These are phyloP conservation scores for Cetonia aurata DNA, from an alignment of 2,888 invertebrate species.

Conservation along the genomic window DNA sequence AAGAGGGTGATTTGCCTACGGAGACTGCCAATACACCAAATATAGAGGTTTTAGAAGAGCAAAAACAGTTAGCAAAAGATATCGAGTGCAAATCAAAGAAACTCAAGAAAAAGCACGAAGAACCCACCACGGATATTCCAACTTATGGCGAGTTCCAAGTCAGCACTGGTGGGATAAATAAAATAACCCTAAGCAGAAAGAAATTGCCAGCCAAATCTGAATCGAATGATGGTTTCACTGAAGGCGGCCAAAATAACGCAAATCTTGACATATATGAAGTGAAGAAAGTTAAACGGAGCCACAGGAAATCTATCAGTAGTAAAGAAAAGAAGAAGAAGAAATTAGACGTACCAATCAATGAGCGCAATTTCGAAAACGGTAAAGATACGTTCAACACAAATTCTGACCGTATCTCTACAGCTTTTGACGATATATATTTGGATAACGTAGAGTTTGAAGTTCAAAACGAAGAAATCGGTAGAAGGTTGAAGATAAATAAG, in stretches of 20 bases:
- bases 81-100: conserved; percentile 27
- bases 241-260: neutral
- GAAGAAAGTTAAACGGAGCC: conserved; percentile 31
- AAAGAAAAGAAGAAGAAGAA: conserved; percentile 33
- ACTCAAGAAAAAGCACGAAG: conserved; percentile 26
- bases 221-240: neutral
- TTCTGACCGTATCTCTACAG: neutral
- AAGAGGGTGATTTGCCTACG: conserved; percentile 29
- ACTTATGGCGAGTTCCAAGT: conserved; percentile 40
- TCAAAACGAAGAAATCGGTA: conserved; percentile 36
- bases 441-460: conserved; percentile 34
- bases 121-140: conserved; percentile 6
- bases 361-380: neutral
- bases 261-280: conserved; percentile 18
- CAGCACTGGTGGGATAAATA: conserved; percentile 38
- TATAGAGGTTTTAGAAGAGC: conserved; percentile 23
- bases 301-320: conserved; percentile 17
- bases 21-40: conserved; percentile 29
- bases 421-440: neutral
- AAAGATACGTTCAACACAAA: neutral
- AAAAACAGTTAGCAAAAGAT: conserved; percentile 4
- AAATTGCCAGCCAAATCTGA: conserved; percentile 25
- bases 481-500: conserved; percentile 35
- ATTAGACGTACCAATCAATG: neutral
- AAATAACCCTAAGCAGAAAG: conserved; percentile 37